These are phyloP conservation scores for Plecotus auritus DNA, from an alignment of 2,113 vertebrate genomes.

Conservation along the genomic window DNA sequence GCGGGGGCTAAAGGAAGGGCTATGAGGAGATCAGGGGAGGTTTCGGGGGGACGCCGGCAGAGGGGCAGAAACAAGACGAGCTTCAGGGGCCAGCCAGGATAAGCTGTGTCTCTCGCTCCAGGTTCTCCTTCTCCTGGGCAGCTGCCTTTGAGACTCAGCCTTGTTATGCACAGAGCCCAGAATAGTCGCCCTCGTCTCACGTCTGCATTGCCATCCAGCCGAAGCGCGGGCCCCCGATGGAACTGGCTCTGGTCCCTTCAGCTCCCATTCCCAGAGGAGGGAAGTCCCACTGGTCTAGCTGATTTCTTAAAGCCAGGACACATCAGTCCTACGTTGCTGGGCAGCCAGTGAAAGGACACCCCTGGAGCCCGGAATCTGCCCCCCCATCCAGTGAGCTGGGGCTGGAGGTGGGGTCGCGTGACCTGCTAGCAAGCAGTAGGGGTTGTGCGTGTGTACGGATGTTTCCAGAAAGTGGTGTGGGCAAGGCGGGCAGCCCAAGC, in stretches of 20 bases:
- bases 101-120: background rate
- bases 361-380: background rate
- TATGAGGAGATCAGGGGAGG: fast-evolving
- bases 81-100: background rate
- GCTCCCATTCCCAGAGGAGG: background rate
- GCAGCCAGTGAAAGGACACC: background rate
- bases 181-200: background rate
- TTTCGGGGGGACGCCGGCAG: background rate
- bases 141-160: background rate
- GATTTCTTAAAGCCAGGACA: background rate
- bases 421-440: background rate
- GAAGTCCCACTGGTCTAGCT: background rate
- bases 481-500: background rate
- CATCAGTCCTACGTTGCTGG: background rate
- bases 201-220: too few species aligned
- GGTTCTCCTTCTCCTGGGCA: background rate
- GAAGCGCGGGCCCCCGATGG: background rate
- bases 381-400: background rate
- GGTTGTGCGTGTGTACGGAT: background rate
- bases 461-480: background rate
- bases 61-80: too few species aligned
- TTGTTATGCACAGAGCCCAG: background rate
- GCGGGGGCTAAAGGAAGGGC: background rate
- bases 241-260: background rate
- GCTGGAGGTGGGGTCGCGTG: background rate